These are phyloP conservation scores for Aurelia sp. DNA, from an alignment of 30 jellyfish, hydroid and myxozoan species.

Conservation along the genomic window DNA sequence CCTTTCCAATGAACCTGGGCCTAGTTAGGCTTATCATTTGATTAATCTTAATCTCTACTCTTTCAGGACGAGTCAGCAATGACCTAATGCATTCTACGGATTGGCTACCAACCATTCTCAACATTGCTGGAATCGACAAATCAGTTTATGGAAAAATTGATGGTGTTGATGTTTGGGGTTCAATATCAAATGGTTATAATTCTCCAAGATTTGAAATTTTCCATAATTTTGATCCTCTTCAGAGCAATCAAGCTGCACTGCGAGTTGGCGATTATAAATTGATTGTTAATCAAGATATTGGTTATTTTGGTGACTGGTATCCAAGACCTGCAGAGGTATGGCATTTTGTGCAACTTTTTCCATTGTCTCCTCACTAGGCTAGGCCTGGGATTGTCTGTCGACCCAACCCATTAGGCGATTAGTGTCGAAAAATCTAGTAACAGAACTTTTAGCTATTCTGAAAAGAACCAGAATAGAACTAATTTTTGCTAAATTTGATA, in stretches of 20 bases:
- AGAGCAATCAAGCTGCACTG: conserved; percentile 85
- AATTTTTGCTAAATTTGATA: too few relatives aligned
- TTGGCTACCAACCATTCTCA: conserved; percentile 94
- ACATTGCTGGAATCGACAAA: conserved; percentile 64
- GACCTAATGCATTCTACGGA: conserved; percentile 96
- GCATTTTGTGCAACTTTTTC: too few relatives aligned
- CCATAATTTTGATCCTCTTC: conserved; percentile 94
- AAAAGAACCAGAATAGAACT: too few relatives aligned
- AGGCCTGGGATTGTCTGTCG: too few relatives aligned
- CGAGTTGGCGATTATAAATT: conserved; percentile 97
- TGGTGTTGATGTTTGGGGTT: conserved; percentile 85
- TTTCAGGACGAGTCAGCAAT: conserved; percentile 84
- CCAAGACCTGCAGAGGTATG: conserved; percentile 92
- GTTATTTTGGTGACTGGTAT: conserved; percentile 95
- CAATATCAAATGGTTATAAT: conserved; percentile 55
- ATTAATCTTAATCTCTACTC: not conserved
- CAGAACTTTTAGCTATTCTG: too few relatives aligned
- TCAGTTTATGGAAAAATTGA: conserved; percentile 56
- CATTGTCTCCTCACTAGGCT: too few relatives aligned
- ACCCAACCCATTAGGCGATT: too few relatives aligned
- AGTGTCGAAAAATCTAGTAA: too few relatives aligned
- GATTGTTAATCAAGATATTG: conserved; percentile 91
- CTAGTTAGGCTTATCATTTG: too few relatives aligned
- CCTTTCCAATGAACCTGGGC: too few relatives aligned
- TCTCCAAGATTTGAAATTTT: conserved; percentile 90